phyloP scores from a whole-genome alignment of 2,797 vertebrate species.

The Microctenopoma stevenorrisi region DNA sequence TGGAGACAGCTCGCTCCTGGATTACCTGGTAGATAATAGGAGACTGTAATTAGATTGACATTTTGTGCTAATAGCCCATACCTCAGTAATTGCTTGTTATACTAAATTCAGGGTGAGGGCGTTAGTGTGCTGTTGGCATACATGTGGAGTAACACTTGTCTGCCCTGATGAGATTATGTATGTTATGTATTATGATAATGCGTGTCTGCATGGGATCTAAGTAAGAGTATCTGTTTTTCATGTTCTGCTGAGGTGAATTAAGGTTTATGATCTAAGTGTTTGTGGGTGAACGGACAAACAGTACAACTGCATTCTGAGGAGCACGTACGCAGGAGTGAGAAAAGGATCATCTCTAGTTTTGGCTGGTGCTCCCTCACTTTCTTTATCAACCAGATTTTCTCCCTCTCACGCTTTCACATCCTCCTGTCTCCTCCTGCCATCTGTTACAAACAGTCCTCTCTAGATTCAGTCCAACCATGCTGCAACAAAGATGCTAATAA shows the following conservation, averaged over 20 bases:
- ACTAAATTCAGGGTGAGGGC: conserved; percentile 59
- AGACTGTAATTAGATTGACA: conserved; percentile 78
- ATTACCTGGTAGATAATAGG: conserved; percentile 66
- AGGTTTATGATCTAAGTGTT: background rate
- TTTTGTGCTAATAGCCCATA: conserved; percentile 70
- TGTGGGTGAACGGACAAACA: background rate
- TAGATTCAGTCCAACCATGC: conserved; percentile 14
- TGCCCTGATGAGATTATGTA: conserved; percentile 17
- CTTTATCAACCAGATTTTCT: conserved; percentile 23
- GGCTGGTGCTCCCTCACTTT: background rate
- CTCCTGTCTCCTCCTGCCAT: background rate
- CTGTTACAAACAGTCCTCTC: conserved; percentile 8
- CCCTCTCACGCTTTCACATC: conserved; percentile 20
- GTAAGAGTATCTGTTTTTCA: background rate
- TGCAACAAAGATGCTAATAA: conserved; percentile 15
- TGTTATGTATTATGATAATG: background rate
- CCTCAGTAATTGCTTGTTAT: conserved; percentile 67
- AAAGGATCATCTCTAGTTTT: conserved; percentile 9
- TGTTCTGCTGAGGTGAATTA: conserved; percentile 9
- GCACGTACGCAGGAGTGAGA: background rate
- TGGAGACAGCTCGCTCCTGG: conserved; percentile 40
- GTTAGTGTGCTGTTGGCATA: conserved; percentile 38
- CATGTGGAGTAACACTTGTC: conserved; percentile 47
- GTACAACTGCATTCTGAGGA: conserved; percentile 2
- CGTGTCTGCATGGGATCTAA: too few relatives aligned